Conservation (phyloP, 2,113 vertebrate genomes). For the Myotis davidii region DNA sequence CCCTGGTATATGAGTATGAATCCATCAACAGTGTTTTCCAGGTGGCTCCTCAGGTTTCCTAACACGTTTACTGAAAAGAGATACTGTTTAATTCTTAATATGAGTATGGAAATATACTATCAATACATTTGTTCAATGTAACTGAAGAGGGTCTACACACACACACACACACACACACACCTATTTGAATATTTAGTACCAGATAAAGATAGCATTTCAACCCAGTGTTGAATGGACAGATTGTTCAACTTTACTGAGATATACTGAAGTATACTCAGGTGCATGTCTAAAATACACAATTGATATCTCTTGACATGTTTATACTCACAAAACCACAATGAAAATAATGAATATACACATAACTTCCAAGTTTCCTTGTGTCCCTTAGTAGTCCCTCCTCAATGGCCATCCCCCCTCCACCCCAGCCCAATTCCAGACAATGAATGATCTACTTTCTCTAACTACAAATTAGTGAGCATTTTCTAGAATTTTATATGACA, state of each 20-base stretch:
- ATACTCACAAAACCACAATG: constrained; percentile 15
- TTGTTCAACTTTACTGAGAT: neutral
- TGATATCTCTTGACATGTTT: neutral
- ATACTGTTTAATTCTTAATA: constrained; percentile 22
- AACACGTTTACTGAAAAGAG: neutral
- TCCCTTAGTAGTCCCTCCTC: neutral
- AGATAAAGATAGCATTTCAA: neutral
- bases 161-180: neutral
- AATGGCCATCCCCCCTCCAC: neutral
- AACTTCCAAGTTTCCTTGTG: neutral
- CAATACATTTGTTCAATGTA: neutral
- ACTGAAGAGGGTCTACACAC: neutral
- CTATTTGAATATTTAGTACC: neutral
- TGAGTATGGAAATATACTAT: neutral
- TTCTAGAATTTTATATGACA: constrained; percentile 24
- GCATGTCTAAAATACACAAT: neutral
- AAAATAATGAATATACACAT: neutral
- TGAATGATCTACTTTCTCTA: neutral
- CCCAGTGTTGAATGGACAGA: neutral
- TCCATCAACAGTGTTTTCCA: neutral
- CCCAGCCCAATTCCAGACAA: neutral
- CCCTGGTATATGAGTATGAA: neutral
- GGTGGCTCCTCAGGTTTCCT: neutral
- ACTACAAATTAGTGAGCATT: neutral
- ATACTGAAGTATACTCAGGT: neutral